phyloP scores from a whole-genome alignment of 2,113 vertebrate species.

The Dasyprocta punctata region DNA sequence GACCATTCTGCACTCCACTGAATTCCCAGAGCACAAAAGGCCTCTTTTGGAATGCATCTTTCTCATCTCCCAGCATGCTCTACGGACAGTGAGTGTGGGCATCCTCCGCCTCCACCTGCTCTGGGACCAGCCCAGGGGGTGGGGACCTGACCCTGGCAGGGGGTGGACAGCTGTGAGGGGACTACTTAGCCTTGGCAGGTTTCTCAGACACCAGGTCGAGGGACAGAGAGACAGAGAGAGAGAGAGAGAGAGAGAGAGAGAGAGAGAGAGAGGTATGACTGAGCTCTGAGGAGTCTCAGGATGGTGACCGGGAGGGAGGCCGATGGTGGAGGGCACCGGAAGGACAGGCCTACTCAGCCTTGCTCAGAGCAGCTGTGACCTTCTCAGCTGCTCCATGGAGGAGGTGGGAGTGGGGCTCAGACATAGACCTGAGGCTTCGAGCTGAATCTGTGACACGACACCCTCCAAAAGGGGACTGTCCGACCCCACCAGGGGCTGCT shows the following conservation, averaged over 20 bases:
- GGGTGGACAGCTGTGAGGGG: neutral
- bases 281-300: too few relatives aligned
- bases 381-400: fast-evolving
- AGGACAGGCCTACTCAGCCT: neutral
- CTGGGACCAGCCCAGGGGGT: neutral
- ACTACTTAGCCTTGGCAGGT: neutral
- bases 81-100: neutral
- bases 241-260: too few relatives aligned
- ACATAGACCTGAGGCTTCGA: fast-evolving
- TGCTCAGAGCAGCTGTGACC: neutral
- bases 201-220: neutral
- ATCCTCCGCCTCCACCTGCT: too few relatives aligned
- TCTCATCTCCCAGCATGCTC: neutral
- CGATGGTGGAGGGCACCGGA: neutral
- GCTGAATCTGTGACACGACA: fast-evolving
- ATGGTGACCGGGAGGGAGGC: neutral
- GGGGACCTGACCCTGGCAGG: too few relatives aligned
- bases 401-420: fast-evolving
- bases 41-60: fast-evolving
- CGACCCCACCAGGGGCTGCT: fast-evolving
- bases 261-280: too few relatives aligned
- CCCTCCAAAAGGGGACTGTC: neutral
- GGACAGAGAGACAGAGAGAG: too few relatives aligned
- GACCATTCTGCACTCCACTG: fast-evolving
- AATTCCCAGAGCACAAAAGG: too few relatives aligned